Conservation (phyloP, 2,888 invertebrate genomes). For the Dromius quadrimaculatus region DNA sequence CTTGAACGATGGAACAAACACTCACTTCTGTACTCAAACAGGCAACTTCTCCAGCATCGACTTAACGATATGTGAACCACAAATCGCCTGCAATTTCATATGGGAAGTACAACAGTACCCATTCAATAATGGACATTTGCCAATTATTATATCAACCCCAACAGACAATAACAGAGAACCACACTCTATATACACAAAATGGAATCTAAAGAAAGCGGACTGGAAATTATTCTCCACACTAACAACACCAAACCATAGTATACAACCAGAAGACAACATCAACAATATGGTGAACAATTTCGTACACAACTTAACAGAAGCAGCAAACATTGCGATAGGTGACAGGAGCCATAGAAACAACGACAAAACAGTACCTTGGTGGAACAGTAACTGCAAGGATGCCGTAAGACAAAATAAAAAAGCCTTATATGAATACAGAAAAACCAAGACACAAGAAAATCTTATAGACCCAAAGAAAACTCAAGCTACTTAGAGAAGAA, state of each 20-base stretch:
- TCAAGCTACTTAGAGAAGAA: neutral
- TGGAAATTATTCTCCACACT: neutral
- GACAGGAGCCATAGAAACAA: neutral
- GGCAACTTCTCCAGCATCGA: neutral
- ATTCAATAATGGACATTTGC: neutral
- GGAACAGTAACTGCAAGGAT: neutral
- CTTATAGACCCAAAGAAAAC: neutral
- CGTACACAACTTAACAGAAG: too few relatives aligned
- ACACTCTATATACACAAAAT: neutral
- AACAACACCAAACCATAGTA: neutral
- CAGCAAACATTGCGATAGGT: neutral
- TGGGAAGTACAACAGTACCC: neutral
- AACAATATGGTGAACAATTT: too few relatives aligned
- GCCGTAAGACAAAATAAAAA: neutral
- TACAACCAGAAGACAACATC: neutral
- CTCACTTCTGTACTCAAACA: conserved; percentile 1
- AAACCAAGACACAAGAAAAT: neutral
- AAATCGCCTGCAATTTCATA: neutral
- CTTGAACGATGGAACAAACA: neutral
- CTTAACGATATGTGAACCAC: neutral
- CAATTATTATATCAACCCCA: neutral
- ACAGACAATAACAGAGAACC: neutral
- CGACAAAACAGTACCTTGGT: neutral
- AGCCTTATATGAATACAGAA: neutral
- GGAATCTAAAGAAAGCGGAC: neutral